These are phyloP conservation scores for Agrotis exclamationis DNA, from an alignment of 2,888 invertebrate genomes.

Conservation along the genomic window DNA sequence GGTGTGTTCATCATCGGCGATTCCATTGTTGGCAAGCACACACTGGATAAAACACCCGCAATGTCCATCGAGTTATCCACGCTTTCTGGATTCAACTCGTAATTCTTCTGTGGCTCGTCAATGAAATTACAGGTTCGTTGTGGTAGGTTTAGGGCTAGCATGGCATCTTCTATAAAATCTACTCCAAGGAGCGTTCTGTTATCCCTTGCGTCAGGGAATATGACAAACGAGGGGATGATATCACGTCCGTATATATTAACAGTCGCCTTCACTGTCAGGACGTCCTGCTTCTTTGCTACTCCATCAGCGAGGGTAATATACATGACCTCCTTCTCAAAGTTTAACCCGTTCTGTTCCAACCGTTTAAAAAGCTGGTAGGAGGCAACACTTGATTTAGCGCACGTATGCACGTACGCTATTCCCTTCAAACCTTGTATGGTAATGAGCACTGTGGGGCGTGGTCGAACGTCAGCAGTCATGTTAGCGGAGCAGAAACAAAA, in stretches of 20 bases:
- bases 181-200: constrained; percentile 27
- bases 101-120: constrained; percentile 10
- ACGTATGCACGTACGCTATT: constrained; percentile 38
- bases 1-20: constrained; percentile 3
- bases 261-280: constrained; percentile 10
- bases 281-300: constrained; percentile 24
- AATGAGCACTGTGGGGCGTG: constrained; percentile 29
- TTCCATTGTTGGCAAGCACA: constrained; percentile 3
- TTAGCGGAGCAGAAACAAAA: constrained; percentile 32
- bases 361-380: constrained; percentile 9
- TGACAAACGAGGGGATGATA: constrained; percentile 1
- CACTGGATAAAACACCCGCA: constrained; percentile 12
- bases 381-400: constrained; percentile 41
- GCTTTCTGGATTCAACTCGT: constrained; percentile 9
- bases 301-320: constrained; percentile 43
- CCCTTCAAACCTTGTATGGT: constrained; percentile 22
- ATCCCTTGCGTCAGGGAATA: constrained; percentile 1
- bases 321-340: constrained; percentile 22
- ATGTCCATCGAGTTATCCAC: neutral
- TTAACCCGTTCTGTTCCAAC: constrained; percentile 15
- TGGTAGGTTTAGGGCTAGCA: constrained; percentile 17
- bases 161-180: constrained; percentile 23
- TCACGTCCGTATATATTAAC: constrained; percentile 9
- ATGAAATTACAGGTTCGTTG: constrained; percentile 19
- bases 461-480: constrained; percentile 21